Conservation (phyloP, 2,797 vertebrate species). For the Fistularia commersonii region DNA sequence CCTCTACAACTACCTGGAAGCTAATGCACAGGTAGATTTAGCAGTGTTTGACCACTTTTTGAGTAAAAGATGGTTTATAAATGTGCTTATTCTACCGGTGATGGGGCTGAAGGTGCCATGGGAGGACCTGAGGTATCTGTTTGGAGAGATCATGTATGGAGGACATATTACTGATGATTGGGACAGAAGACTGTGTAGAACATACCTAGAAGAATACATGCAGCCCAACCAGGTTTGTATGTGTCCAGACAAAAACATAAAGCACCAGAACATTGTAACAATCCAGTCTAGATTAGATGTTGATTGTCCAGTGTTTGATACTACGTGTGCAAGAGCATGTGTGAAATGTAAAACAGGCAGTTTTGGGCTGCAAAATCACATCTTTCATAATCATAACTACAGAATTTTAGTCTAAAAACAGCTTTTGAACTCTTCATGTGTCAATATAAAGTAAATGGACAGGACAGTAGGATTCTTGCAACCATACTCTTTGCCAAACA, state of each 20-base stretch:
- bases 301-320: too few relatives aligned
- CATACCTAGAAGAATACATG: constrained; percentile 82
- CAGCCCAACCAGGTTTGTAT: constrained; percentile 69
- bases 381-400: too few relatives aligned
- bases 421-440: too few relatives aligned
- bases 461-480: too few relatives aligned
- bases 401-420: too few relatives aligned
- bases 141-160: constrained; percentile 82
- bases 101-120: constrained; percentile 66
- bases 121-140: constrained; percentile 81
- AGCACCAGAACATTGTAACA: not conserved
- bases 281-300: too few relatives aligned
- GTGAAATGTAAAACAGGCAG: too few relatives aligned
- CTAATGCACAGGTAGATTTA: constrained; percentile 71
- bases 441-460: too few relatives aligned
- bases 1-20: constrained; percentile 80
- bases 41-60: not conserved
- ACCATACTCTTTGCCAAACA: too few relatives aligned
- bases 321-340: too few relatives aligned
- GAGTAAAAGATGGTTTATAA: too few relatives aligned
- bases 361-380: too few relatives aligned
- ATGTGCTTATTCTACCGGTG: constrained; percentile 1
- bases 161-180: constrained; percentile 80
- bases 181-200: constrained; percentile 79
- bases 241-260: not conserved